Evolutionary conservation across 2,113 vertebrate genomes (phyloP), one percentile per base, ranked within the genome.

Genomic region (human): DNA sequence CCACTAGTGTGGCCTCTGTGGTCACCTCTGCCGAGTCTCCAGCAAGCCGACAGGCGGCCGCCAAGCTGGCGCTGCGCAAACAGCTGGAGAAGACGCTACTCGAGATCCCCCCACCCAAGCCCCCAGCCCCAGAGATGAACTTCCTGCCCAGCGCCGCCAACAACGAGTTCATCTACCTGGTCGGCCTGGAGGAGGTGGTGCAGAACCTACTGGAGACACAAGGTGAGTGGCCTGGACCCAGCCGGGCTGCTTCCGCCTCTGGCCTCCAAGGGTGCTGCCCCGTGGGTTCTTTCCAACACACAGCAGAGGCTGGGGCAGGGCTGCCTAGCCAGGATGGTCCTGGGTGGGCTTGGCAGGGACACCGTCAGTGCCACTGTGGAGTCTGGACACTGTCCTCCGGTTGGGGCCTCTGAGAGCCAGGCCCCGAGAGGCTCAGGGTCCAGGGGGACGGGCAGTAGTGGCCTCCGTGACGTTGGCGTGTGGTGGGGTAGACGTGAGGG

Each of bases 101-200:
- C 91, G 99, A 99, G 98, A 99, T 99, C 85, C 99, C 99, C 12
- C 99, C 99, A 0, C 99, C 99, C 55, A 99, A 99, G 91, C 99
- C 99, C 0, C 99, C 99, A 0, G 99, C 99, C 0, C 99, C 99
- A 0, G 99, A 99, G 97, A 99, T 99, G 98, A 99, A 99, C 97
- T 99, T 99, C 98, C 98, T 99, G 96, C 99, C 99, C 1, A 99
- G 99, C 0, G 99, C 99, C 0, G 99, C 99, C 93, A 99, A 99
- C 95, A 99, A 99, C 7, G 99, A 99, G 98, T 99, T 99, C 93
- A 99, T 99, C 97, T 99, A 99, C 98, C 98, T 99, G 97, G 99
- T 99, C 4, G 99, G 99, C 1, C 98, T 99, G 97, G 99, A 99
- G 96, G 99, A 99, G 97, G 99, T 99, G 78, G 99, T 99, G 89